A percentile compares a stretch with the other conserved stretches of the same genome.
phyloP scores from a whole-genome alignment of 1,140 invertebrate species.

The Propsilocerus akamusi region DNA sequence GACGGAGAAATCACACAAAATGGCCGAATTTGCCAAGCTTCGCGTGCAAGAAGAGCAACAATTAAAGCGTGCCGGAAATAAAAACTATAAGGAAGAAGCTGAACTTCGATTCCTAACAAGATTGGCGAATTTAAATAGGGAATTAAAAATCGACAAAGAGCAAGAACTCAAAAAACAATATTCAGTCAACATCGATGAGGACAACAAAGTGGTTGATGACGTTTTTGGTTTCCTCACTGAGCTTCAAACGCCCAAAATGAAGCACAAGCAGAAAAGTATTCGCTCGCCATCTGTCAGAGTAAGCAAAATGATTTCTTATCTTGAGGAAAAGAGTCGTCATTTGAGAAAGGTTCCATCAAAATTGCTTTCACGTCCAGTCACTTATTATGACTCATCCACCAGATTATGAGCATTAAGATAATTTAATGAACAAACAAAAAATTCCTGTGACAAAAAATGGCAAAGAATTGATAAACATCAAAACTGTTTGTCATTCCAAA shows the following conservation, averaged over 20 bases:
- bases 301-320: constrained; percentile 21
- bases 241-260: constrained; percentile 22
- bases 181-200: constrained; percentile 17
- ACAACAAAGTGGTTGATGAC: constrained; percentile 35
- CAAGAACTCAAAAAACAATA: constrained; percentile 22
- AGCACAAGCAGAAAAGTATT: constrained; percentile 15
- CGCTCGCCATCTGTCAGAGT: constrained; percentile 8
- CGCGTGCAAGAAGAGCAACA: constrained; percentile 37
- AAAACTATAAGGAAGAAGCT: constrained; percentile 44
- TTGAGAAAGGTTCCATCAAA: constrained; percentile 19
- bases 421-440: no score
- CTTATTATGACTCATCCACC: constrained; percentile 13
- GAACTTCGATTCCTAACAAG: constrained; percentile 49
- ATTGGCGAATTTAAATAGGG: constrained; percentile 38
- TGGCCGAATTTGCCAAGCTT: constrained; percentile 32
- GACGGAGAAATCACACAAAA: constrained; percentile 10
- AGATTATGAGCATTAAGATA: no score
- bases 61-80: constrained; percentile 39
- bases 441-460: no score
- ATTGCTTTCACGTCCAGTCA: constrained; percentile 21
- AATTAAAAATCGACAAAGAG: constrained; percentile 21
- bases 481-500: no score
- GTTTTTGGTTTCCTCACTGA: constrained; percentile 38
- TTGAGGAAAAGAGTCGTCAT: constrained; percentile 17
- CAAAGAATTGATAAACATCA: no score